Evolutionary conservation across 2,797 vertebrate genomes (phyloP).

Genomic region (Enteromius paludinosus): DNA sequence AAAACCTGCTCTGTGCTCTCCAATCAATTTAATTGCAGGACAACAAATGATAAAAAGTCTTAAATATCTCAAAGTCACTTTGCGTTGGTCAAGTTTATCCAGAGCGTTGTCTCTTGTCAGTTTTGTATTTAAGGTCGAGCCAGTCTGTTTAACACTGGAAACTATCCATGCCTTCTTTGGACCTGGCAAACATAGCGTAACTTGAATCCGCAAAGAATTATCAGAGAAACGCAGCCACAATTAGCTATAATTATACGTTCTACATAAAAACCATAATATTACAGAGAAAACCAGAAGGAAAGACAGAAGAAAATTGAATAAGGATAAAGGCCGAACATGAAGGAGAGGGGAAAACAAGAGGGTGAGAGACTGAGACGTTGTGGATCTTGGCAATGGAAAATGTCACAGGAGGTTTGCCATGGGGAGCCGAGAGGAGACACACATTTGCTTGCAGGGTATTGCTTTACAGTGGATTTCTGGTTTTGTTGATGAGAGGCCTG

Average conservation of each 20-base stretch:
- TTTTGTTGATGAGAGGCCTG: slow-evolving; percentile 52
- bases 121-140: slow-evolving; percentile 47
- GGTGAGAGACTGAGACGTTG: slow-evolving; percentile 43
- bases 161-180: slow-evolving; percentile 56
- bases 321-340: slow-evolving; percentile 13
- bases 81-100: background rate
- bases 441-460: slow-evolving; percentile 65
- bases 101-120: slow-evolving; percentile 24
- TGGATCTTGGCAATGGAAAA: slow-evolving; percentile 69
- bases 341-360: slow-evolving; percentile 29
- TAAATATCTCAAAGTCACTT: slow-evolving; percentile 15
- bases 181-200: slow-evolving; percentile 68
- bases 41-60: background rate
- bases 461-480: slow-evolving; percentile 60
- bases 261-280: slow-evolving; percentile 45
- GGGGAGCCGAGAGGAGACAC: slow-evolving; percentile 64
- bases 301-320: slow-evolving; percentile 9
- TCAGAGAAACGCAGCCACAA: slow-evolving; percentile 63
- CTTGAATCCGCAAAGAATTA: slow-evolving; percentile 64
- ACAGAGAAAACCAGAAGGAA: slow-evolving; percentile 14
- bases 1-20: slow-evolving; percentile 17
- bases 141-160: slow-evolving; percentile 68
- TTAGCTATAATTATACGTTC: slow-evolving; percentile 40
- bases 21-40: slow-evolving; percentile 16
- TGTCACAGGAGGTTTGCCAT: slow-evolving; percentile 61